Base-by-base conservation (phyloP, 2,113 vertebrate species). In the Lasiurus cinereus region DNA sequence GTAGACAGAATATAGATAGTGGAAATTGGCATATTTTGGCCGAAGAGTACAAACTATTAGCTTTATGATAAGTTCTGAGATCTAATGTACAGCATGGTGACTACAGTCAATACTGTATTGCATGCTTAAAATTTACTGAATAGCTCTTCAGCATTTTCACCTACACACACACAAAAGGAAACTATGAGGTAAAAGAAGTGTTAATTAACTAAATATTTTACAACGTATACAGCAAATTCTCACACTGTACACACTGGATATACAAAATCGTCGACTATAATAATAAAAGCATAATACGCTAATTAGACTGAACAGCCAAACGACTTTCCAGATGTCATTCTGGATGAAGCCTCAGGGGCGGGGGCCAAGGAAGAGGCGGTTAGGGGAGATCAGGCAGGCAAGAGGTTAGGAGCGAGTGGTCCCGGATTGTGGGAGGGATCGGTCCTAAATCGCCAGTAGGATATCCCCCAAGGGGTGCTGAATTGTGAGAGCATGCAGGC, bases 131-230 rank as follows among this genome's bases (percentile, higher is more conserved):
- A 84, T 84, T 66, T 84, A 59, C 46, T 67, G 6, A 91, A 24
- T 59, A 76, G 14, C 10, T 39, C 85, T 48, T 66, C n/a, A 48
- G 54, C 52, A 15, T 73, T 88, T 46, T 48, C 54, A 24, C 70
- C 54, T 36, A 33, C 16, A 33, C 16, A 59, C 10, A 59, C 12
- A 62, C 15, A 73, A 21, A 64, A 46, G 24, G 36, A n/a, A 74
- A 62, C 18, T 64, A 46, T 64, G 36, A 88, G 39, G 36, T 62
- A 14, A 74, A 33, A 56, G 39, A 27, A 48, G 56, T 64, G 54
- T 76, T 88, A 74, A 87, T 33, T 66, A 50, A 67, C 21, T 59
- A 76, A 74, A 43, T 24, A 88, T 62, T 74, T 88, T 54, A 88
- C 56, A 16, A 43, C 19, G 50, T 73, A 73, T 72, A 86, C 52